Evolutionary conservation across 2,888 invertebrate genomes (phyloP).

Genomic region (Phasia obesa): DNA sequence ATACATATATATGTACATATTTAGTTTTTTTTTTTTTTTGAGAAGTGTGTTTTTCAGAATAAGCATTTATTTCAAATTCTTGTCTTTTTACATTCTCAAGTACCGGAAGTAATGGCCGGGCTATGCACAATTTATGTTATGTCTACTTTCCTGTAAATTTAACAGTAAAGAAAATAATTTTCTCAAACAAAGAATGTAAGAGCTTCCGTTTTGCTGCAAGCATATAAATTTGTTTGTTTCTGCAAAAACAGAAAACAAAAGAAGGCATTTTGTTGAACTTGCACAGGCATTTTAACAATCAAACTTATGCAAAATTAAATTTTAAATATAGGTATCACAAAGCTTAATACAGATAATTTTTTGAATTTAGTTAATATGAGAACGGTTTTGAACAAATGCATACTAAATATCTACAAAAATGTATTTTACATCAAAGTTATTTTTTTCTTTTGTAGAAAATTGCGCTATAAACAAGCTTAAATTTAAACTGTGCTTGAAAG

Average conservation of each 20-base stretch:
- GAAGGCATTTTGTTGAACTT: neutral
- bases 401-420: no score
- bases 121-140: slow-evolving; percentile 17
- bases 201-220: neutral
- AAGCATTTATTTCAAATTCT: neutral
- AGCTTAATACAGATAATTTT: neutral
- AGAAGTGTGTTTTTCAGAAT: no score
- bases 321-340: neutral
- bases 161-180: slow-evolving; percentile 1
- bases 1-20: no score
- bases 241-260: neutral
- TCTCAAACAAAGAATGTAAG: slow-evolving; percentile 6
- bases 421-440: no score
- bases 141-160: slow-evolving; percentile 12
- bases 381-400: no score
- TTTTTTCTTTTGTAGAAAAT: no score
- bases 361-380: no score
- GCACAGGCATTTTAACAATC: no score
- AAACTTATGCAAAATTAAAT: no score
- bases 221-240: neutral
- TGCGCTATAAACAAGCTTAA: no score
- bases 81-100: neutral
- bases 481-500: no score
- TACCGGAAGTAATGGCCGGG: slow-evolving; percentile 10
- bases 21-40: no score